These are phyloP conservation scores for Phasianus colchicus DNA, from an alignment of 2,113 vertebrate species.

Conservation along the genomic window DNA sequence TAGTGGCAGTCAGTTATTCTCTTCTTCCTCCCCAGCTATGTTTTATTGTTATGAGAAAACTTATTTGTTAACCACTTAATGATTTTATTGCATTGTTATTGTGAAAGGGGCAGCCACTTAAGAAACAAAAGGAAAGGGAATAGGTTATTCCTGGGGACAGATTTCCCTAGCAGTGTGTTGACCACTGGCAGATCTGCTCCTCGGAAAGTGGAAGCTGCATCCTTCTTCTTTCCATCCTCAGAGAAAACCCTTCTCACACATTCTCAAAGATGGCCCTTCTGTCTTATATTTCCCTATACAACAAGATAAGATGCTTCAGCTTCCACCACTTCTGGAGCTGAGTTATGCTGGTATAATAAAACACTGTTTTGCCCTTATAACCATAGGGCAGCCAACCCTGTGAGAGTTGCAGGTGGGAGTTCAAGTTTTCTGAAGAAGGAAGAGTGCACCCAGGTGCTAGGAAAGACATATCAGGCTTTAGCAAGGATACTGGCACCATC, in stretches of 20 bases:
- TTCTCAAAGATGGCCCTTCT: neutral
- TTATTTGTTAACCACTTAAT: conserved; percentile 22
- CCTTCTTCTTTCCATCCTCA: too few species aligned
- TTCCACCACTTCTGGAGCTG: neutral
- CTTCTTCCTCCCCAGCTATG: neutral
- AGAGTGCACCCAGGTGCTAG: neutral
- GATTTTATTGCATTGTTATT: neutral
- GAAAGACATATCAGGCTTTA: neutral
- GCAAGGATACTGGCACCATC: neutral
- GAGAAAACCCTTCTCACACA: neutral
- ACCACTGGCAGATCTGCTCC: neutral
- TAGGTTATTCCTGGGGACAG: neutral
- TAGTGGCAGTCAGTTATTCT: conserved; percentile 27
- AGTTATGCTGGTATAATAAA: neutral
- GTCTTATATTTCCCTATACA: neutral
- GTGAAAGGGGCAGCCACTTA: neutral
- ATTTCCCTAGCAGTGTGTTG: neutral
- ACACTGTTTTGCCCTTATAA: neutral
- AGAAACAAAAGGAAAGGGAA: neutral
- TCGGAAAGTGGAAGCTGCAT: neutral
- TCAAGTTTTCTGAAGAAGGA: neutral
- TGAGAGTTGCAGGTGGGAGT: neutral
- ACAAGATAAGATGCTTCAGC: neutral
- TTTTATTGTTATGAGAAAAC: neutral
- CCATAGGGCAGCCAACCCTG: neutral